Conservation (phyloP, 1,140 invertebrate genomes). For the Zaprionus taronus region DNA sequence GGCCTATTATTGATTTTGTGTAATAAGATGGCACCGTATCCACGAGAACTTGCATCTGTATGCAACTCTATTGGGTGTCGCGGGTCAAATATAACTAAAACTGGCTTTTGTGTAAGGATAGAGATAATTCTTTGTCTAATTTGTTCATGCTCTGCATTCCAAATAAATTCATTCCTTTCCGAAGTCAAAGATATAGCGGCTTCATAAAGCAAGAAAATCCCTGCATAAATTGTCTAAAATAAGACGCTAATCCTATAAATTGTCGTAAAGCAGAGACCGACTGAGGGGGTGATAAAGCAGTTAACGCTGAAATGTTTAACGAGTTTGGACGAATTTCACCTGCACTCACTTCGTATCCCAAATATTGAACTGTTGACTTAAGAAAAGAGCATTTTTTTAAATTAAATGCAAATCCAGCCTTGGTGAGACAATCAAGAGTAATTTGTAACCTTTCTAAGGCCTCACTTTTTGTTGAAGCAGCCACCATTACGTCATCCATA, state of each 20-base stretch:
- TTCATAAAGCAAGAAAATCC: slow-evolving; percentile 27
- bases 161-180: slow-evolving; percentile 19
- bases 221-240: slow-evolving; percentile 27
- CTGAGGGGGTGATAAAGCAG: slow-evolving; percentile 16
- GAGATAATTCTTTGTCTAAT: slow-evolving; percentile 11
- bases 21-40: slow-evolving; percentile 29
- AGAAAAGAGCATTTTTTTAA: slow-evolving; percentile 27
- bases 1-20: slow-evolving; percentile 7
- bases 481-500: slow-evolving; percentile 25
- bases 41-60: slow-evolving; percentile 18
- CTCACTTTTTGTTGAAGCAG: slow-evolving; percentile 17
- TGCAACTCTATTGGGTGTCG: neutral
- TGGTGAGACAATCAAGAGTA: slow-evolving; percentile 15
- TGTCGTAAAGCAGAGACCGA: slow-evolving; percentile 17
- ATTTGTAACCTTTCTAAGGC: slow-evolving; percentile 22
- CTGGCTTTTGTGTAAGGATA: slow-evolving; percentile 3
- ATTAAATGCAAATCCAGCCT: slow-evolving; percentile 14
- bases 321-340: slow-evolving; percentile 26
- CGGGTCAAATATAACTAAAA: slow-evolving; percentile 18
- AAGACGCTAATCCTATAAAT: slow-evolving; percentile 24
- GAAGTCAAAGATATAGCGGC: slow-evolving; percentile 20
- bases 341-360: slow-evolving; percentile 13
- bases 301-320: slow-evolving; percentile 14
- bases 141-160: slow-evolving; percentile 20
- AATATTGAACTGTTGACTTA: slow-evolving; percentile 29